These are phyloP conservation scores for Montipora efflorescens DNA, from an alignment of 64 coral and sea anemone genomes.

Conservation along the genomic window DNA sequence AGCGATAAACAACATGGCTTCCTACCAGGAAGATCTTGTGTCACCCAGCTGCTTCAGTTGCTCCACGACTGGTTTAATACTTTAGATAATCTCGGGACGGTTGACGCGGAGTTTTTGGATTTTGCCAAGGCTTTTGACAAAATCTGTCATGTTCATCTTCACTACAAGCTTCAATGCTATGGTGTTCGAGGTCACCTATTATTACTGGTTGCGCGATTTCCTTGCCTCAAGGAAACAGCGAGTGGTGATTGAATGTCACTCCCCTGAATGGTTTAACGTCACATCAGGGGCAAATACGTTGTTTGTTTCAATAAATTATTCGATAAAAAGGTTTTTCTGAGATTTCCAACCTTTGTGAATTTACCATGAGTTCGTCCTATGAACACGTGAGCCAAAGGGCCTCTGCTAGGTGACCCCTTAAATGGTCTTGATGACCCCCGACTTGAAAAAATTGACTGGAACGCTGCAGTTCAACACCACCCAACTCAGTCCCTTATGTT, in stretches of 20 bases:
- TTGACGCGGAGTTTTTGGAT: neutral
- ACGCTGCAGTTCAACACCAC: too few relatives aligned
- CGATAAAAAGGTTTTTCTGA: too few relatives aligned
- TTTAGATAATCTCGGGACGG: neutral
- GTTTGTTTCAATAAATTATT: too few relatives aligned
- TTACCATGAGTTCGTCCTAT: too few relatives aligned
- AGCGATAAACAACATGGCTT: constrained; percentile 4
- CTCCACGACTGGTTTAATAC: neutral
- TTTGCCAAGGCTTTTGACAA: constrained; percentile 14
- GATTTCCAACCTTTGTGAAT: too few relatives aligned
- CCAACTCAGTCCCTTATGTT: too few relatives aligned
- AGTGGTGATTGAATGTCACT: constrained; percentile 43
- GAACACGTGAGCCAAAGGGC: too few relatives aligned
- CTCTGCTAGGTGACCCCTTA: too few relatives aligned
- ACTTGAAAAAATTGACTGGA: too few relatives aligned
- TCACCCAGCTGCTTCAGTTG: neutral
- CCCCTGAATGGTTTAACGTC: constrained; percentile 18
- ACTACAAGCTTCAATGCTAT: neutral
- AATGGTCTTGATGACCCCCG: too few relatives aligned
- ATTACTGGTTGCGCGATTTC: constrained; percentile 14
- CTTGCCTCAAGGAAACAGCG: constrained; percentile 33
- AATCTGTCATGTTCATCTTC: neutral
- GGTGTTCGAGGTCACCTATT: neutral
- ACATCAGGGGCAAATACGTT: too few relatives aligned
- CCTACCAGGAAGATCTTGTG: neutral